phyloP scores from a whole-genome alignment of 2,113 vertebrate genomes.

The Cebidichthys violaceus region DNA sequence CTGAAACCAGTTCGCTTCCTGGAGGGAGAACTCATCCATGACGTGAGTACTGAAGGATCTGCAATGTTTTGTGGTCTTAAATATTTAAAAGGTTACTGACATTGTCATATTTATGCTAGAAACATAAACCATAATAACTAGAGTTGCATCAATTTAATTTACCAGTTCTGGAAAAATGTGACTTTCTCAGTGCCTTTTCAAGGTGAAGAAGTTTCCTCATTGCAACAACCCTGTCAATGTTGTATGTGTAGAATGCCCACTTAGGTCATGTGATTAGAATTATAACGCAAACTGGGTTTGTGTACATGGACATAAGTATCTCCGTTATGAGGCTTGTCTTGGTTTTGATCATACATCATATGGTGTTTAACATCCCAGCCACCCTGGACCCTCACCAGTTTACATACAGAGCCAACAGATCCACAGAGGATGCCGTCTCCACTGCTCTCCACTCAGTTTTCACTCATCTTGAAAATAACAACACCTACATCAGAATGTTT shows the following conservation, averaged over 20 bases:
- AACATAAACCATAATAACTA: too few relatives aligned
- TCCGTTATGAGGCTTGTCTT: background rate
- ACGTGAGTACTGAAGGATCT: constrained; percentile 87
- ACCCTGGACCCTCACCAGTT: background rate
- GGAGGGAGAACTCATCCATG: constrained; percentile 98
- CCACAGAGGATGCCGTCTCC: background rate
- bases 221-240: background rate
- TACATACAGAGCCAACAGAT: background rate
- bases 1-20: constrained; percentile 98
- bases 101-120: background rate
- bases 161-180: too few relatives aligned
- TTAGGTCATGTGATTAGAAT: background rate
- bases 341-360: background rate
- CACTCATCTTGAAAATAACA: too few relatives aligned
- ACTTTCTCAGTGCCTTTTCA: too few relatives aligned
- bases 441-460: background rate
- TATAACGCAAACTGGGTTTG: background rate
- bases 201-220: background rate
- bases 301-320: background rate
- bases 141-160: too few relatives aligned
- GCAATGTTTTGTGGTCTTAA: background rate
- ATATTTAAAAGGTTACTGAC: background rate
- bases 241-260: background rate
- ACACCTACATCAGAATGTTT: too few relatives aligned
- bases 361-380: background rate